phyloP scores from a whole-genome alignment of 2,888 invertebrate species.

The Poecilobothrus nobilitatus region DNA sequence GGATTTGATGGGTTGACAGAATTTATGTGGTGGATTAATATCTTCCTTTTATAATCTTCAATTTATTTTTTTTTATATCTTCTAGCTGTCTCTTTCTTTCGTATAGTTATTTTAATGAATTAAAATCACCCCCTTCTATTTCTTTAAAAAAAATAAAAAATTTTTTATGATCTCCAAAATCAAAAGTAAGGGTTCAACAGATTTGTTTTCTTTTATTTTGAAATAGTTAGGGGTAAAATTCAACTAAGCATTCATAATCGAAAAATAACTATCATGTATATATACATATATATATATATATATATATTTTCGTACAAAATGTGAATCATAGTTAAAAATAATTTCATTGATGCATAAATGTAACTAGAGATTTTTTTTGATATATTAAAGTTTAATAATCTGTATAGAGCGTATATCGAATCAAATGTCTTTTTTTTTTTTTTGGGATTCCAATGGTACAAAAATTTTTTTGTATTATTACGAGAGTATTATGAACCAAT shows the following conservation, averaged over 20 bases:
- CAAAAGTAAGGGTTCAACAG: not conserved
- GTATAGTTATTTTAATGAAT: not conserved
- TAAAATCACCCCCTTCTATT: not conserved
- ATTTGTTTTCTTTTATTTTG: not conserved
- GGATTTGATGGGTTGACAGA: not conserved
- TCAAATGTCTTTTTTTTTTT: not conserved
- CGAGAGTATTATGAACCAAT: too few species aligned
- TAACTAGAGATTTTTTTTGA: too few species aligned
- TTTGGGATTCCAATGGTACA: not conserved
- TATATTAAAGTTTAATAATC: not conserved
- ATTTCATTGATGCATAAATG: too few species aligned
- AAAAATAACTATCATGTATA: not conserved
- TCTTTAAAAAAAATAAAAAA: too few species aligned
- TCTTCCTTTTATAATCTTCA: too few species aligned
- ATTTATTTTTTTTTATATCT: too few species aligned
- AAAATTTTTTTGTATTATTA: not conserved
- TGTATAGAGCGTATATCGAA: not conserved
- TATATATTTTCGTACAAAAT: too few species aligned
- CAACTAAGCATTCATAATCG: not conserved
- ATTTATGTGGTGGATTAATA: constrained; percentile 2
- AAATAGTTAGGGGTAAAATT: not conserved
- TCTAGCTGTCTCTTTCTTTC: too few species aligned
- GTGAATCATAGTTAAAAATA: not conserved
- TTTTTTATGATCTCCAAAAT: too few species aligned
- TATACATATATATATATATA: not conserved